These are phyloP conservation scores for Melitaea cinxia DNA, from an alignment of 1,140 invertebrate genomes.

Conservation along the genomic window DNA sequence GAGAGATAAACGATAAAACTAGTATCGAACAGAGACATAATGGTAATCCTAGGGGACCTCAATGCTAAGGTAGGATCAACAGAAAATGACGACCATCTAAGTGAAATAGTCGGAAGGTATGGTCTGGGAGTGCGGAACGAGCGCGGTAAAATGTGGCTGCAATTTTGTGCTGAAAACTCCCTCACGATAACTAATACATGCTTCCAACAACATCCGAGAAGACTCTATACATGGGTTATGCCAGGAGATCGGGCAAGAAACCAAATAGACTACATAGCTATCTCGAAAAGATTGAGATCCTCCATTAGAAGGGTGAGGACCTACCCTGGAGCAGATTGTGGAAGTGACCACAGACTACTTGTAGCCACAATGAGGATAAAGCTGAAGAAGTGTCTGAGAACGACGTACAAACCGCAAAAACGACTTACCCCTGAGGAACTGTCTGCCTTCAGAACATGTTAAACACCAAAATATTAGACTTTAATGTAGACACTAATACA, in stretches of 20 bases:
- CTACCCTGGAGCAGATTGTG: constrained; percentile 42
- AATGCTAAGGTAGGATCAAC: constrained; percentile 43
- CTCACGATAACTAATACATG: constrained; percentile 28
- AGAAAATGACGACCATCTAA: constrained; percentile 27
- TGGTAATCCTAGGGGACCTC: constrained; percentile 10
- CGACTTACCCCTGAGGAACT: neutral
- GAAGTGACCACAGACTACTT: constrained; percentile 47
- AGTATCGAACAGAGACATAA: neutral
- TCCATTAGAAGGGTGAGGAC: constrained; percentile 37
- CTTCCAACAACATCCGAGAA: constrained; percentile 21
- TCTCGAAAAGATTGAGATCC: constrained; percentile 36
- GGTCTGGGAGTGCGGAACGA: constrained; percentile 25
- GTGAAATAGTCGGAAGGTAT: constrained; percentile 25
- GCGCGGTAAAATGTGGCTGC: constrained; percentile 17
- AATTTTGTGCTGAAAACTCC: constrained; percentile 34
- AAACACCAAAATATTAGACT: neutral
- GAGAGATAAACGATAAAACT: neutral
- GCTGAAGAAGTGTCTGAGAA: neutral
- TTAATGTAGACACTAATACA: neutral
- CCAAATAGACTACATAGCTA: constrained; percentile 9
- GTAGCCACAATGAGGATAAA: constrained; percentile 8
- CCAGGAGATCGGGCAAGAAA: neutral
- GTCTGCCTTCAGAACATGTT: neutral
- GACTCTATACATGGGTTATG: constrained; percentile 27
- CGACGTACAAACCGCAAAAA: neutral